Evolutionary conservation across 2,888 invertebrate genomes (phyloP), one percentile per base, ranked within the genome.

Genomic region (Iselma pallidipennis): DNA sequence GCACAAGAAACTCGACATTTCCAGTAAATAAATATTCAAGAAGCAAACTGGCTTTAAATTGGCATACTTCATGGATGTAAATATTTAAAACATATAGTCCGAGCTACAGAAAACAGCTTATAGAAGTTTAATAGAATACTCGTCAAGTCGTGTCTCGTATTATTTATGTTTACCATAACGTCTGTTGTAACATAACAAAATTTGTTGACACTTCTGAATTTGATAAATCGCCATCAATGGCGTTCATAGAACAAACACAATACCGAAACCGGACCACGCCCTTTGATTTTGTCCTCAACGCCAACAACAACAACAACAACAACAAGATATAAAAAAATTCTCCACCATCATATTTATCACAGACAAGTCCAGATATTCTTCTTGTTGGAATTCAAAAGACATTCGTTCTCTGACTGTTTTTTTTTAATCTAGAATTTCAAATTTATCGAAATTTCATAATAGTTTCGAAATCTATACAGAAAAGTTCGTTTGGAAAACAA

Each of bases 161-260:
- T 12, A 29, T 29, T 29, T 12, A 12, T 10, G 29, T 29, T 29
- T 10, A n/a, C n/a, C 29, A 50, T 49, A 60, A 52, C 48, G n/a
- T n/a, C n/a, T n/a, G 45, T 61, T 54, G 31, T 42, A 50, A 53
- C 50, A 58, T 58, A 62, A 55, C 50, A 62, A 62, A 62, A 57
- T 62, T 55, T 48, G 57, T 62, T 62, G 61, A 62, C 61, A 58
- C 57, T 50, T 52, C 42, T 49, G 61, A 62, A 58, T 55, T 57
- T 58, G 61, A 62, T 62, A 58, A 62, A 62, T 62, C 61, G 53
- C 50, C 33, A 58, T 55, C 61, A 49, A 52, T 49, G 37, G 49
- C 49, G 54, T 48, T 25, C 57, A 37, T 37, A 37, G 45, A 45
- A 45, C 16, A 21, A 37, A 37, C 37, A 37, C 37, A 37, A 37